Percentiles rank a stretch among this genome's conserved stretches.
phyloP scores from a whole-genome alignment of 2,888 invertebrate genomes.

The Brenthis hecate region DNA sequence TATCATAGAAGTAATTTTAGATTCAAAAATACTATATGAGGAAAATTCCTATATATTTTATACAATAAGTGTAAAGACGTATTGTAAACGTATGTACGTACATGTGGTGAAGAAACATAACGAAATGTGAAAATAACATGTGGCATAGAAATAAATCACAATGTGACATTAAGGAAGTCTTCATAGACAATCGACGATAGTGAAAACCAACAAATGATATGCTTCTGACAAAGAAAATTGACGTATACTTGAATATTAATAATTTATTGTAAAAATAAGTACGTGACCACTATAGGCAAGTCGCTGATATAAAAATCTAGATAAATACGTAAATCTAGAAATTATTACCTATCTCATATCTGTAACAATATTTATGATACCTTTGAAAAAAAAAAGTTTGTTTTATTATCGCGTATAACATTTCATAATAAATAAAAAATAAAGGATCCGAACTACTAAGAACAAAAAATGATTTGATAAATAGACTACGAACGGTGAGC shows the following conservation, averaged over 20 bases:
- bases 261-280: too few species aligned
- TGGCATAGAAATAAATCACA: slow-evolving; percentile 28
- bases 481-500: slow-evolving; percentile 50
- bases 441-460: not conserved
- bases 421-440: not conserved
- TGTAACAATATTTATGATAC: too few species aligned
- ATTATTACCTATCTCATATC: too few species aligned
- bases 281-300: too few species aligned
- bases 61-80: not conserved
- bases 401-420: not conserved
- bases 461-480: slow-evolving; percentile 31
- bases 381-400: too few species aligned
- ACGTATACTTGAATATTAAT: too few species aligned
- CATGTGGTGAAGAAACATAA: slow-evolving; percentile 3
- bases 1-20: slow-evolving; percentile 12
- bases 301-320: too few species aligned
- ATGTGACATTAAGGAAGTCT: slow-evolving; percentile 25
- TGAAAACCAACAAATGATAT: slow-evolving; percentile 25
- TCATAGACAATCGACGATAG: slow-evolving; percentile 22
- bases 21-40: not conserved
- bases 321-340: too few species aligned
- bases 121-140: slow-evolving; percentile 19
- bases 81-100: not conserved
- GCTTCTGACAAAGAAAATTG: slow-evolving; percentile 5
- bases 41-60: not conserved